These are phyloP conservation scores for Rhinopithecus roxellana DNA, from an alignment of 2,113 vertebrate genomes.

Conservation along the genomic window DNA sequence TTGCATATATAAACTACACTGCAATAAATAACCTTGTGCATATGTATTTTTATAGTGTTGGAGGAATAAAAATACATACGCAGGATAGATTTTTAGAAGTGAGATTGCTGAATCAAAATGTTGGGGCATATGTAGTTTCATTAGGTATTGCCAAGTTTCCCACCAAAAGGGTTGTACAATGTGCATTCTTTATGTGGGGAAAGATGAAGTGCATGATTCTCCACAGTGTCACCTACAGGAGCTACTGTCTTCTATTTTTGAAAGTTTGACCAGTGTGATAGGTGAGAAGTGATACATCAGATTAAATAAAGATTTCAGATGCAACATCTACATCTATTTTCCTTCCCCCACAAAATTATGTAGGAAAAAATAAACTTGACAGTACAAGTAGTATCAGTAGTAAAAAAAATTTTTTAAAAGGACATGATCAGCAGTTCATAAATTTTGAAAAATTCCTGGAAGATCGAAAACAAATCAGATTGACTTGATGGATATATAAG, in stretches of 20 bases:
- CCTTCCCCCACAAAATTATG: neutral
- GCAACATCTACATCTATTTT: neutral
- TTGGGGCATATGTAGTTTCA: neutral
- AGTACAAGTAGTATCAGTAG: neutral
- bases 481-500: neutral
- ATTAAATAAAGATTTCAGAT: neutral
- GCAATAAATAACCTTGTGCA: neutral
- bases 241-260: neutral
- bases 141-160: neutral
- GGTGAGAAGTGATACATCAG: neutral
- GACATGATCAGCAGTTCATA: neutral
- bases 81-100: neutral
- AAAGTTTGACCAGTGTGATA: neutral
- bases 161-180: neutral
- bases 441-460: neutral
- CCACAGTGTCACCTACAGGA: neutral
- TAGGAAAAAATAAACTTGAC: neutral
- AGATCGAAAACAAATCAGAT: neutral
- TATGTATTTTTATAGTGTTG: neutral
- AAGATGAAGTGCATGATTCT: neutral
- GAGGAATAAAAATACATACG: neutral
- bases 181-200: neutral
- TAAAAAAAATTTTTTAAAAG: neutral
- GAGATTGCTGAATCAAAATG: neutral
- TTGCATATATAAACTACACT: neutral